Percentiles rank a stretch among this genome's conserved stretches.
Evolutionary conservation across 2,113 vertebrate genomes (phyloP).

Genomic region (Puma concolor): DNA sequence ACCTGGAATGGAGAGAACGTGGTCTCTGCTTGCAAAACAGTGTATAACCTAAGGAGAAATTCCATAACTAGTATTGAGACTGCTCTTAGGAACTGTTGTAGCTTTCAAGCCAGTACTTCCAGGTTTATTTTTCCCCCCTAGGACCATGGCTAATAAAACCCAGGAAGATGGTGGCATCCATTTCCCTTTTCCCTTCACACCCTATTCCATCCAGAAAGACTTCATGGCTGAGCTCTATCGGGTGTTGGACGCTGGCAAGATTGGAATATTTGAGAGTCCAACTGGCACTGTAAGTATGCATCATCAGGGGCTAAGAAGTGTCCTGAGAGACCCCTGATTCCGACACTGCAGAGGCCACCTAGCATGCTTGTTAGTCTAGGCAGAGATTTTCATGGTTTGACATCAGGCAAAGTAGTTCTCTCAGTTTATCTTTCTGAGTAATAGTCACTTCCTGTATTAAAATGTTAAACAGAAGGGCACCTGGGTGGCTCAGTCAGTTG

Average conservation of each 20-base stretch:
- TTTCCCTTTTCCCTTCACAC: slow-evolving; percentile 94
- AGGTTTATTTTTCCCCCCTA: not conserved
- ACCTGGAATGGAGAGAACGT: rapidly evolving
- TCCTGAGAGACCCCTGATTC: not conserved
- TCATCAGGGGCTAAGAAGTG: not conserved
- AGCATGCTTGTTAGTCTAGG: not conserved
- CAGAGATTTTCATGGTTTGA: not conserved
- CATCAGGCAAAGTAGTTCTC: not conserved
- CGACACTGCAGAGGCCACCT: not conserved
- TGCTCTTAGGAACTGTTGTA: not conserved
- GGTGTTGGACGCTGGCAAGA: slow-evolving; percentile 90
- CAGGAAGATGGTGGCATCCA: not conserved
- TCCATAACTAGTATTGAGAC: too few species aligned
- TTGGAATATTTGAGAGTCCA: slow-evolving; percentile 97
- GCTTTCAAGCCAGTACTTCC: not conserved
- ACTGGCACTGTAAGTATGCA: slow-evolving; percentile 92
- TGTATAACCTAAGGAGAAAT: not conserved
- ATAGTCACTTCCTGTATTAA: not conserved
- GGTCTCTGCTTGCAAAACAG: not conserved
- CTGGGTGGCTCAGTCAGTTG: too few species aligned
- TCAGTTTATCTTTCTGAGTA: not conserved
- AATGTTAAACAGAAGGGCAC: not conserved
- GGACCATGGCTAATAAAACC: slow-evolving; percentile 52
- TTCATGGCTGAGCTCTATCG: slow-evolving; percentile 93
- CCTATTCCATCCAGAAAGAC: slow-evolving; percentile 93